phyloP scores from a whole-genome alignment of 2,888 invertebrate genomes.

The Dinocampus coccinellae region DNA sequence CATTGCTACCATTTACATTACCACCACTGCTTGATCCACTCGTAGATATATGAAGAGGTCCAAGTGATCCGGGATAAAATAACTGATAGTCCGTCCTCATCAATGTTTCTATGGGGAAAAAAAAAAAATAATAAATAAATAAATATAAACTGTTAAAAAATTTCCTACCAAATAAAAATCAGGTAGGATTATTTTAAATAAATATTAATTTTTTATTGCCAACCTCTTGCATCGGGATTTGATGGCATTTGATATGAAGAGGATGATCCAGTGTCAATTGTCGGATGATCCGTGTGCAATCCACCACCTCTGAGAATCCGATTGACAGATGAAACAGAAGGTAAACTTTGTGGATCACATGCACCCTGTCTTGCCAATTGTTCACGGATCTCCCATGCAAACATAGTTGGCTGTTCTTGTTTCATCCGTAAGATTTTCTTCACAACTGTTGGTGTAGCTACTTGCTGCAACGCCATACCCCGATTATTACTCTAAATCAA shows the following conservation, averaged over 20 bases:
- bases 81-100: conserved; percentile 66
- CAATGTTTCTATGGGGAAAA: conserved; percentile 55
- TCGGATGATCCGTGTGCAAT: conserved; percentile 75
- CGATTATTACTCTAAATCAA: conserved; percentile 32
- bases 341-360: conserved; percentile 91
- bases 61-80: conserved; percentile 66
- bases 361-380: conserved; percentile 89
- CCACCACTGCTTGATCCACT: conserved; percentile 35
- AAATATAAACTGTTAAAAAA: background rate
- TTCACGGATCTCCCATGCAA: conserved; percentile 97
- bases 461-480: conserved; percentile 80
- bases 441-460: conserved; percentile 95
- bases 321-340: conserved; percentile 95
- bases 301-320: conserved; percentile 91
- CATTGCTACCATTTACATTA: conserved; percentile 36
- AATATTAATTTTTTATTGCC: background rate
- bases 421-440: conserved; percentile 94
- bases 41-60: conserved; percentile 64
- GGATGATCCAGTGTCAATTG: conserved; percentile 55
- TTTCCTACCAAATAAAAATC: background rate
- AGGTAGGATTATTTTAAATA: no score
- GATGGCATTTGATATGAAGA: conserved; percentile 58
- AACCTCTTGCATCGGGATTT: conserved; percentile 58
- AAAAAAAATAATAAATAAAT: conserved; percentile 7
- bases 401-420: conserved; percentile 95